These are phyloP conservation scores for Oegoconia quadripuncta DNA, from an alignment of 2,888 invertebrate genomes.

Conservation along the genomic window DNA sequence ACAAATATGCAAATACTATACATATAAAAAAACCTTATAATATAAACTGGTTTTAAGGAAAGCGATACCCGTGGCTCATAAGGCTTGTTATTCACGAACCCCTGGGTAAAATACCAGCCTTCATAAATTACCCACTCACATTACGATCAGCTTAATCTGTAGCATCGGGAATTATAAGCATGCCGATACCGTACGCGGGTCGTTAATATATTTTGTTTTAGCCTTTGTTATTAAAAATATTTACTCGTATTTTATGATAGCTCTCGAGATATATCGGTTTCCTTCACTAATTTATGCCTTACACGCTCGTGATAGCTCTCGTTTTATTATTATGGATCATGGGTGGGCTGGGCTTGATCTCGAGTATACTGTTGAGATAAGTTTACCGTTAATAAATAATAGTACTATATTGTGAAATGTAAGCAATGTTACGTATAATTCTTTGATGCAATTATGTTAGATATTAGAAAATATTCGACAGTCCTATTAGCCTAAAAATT, in stretches of 20 bases:
- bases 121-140: constrained; percentile 60
- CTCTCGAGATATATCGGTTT: constrained; percentile 50
- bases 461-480: too few species aligned
- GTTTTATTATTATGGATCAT: constrained; percentile 53
- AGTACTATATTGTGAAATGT: too few species aligned
- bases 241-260: constrained; percentile 53
- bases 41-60: constrained; percentile 30
- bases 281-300: constrained; percentile 61
- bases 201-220: constrained; percentile 58
- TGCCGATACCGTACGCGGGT: constrained; percentile 14
- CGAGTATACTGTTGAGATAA: constrained; percentile 2
- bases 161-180: constrained; percentile 17
- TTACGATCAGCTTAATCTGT: constrained; percentile 47
- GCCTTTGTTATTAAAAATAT: constrained; percentile 59
- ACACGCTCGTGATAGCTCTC: constrained; percentile 38
- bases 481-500: too few species aligned
- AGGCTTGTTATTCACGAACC: constrained; percentile 35
- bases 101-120: constrained; percentile 47
- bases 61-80: constrained; percentile 36
- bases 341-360: constrained; percentile 61
- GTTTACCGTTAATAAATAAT: constrained; percentile 11
- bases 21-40: too few species aligned
- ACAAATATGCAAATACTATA: constrained; percentile 1
- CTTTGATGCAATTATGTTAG: neutral
- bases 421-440: neutral